phyloP scores from a whole-genome alignment of 1,140 invertebrate genomes.

The Aphelenchoides fujianensis region DNA sequence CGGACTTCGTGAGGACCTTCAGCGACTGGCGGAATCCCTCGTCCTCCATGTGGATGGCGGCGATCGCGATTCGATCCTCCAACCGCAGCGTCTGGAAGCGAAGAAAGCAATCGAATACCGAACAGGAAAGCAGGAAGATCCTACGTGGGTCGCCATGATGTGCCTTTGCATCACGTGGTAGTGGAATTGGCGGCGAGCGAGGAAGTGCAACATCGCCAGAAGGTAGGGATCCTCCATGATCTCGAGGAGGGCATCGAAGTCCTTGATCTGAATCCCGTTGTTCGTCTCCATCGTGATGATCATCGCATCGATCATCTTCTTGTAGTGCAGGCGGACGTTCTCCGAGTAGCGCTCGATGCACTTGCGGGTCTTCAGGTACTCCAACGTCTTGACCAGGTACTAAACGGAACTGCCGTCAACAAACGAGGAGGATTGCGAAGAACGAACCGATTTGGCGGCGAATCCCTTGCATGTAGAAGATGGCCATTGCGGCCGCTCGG shows the following conservation, averaged over 20 bases:
- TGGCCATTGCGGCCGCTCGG: conserved; percentile 37
- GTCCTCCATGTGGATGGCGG: conserved; percentile 50
- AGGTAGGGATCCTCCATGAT: conserved; percentile 14
- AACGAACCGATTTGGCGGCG: conserved; percentile 37
- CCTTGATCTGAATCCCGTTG: not conserved
- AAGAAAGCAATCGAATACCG: not conserved
- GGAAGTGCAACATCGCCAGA: conserved; percentile 24
- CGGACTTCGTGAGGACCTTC: conserved; percentile 19
- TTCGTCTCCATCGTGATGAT: conserved; percentile 12
- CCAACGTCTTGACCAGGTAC: conserved; percentile 23
- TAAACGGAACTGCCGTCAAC: conserved; percentile 7
- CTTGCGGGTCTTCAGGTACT: conserved; percentile 18
- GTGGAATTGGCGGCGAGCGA: conserved; percentile 37
- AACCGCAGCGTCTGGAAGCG: conserved; percentile 31
- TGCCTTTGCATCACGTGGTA: conserved; percentile 45
- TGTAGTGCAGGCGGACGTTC: conserved; percentile 17
- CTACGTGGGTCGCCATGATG: conserved; percentile 36
- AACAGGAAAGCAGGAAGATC: no score
- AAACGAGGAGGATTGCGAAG: not conserved
- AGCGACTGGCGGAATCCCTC: conserved; percentile 32
- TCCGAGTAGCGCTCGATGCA: conserved; percentile 17
- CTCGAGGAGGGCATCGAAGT: conserved; percentile 3
- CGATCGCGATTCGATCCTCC: conserved; percentile 45
- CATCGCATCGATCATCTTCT: conserved; percentile 10
- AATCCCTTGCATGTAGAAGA: conserved; percentile 36